Evolutionary conservation across 2,888 invertebrate species (phyloP).

Genomic region (Rotaria socialis): DNA sequence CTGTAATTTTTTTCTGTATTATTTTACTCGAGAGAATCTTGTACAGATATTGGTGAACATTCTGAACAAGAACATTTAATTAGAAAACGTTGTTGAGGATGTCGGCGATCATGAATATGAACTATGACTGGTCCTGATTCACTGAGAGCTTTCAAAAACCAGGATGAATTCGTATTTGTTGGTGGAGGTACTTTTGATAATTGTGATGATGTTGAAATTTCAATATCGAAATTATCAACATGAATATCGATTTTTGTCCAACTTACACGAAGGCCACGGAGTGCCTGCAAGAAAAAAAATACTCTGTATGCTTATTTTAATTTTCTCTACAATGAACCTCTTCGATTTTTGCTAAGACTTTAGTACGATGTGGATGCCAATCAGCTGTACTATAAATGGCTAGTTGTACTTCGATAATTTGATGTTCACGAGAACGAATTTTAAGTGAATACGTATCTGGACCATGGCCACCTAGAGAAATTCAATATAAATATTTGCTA

Average conservation of each 20-base stretch:
- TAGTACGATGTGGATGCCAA: not conserved
- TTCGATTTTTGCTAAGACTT: not conserved
- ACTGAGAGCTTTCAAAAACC: not conserved
- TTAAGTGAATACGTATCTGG: not conserved
- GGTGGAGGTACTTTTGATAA: not conserved
- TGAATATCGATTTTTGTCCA: not conserved
- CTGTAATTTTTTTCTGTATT: too few species aligned
- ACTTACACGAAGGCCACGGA: conserved; percentile 10
- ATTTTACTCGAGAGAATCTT: not conserved
- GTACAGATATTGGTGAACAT: not conserved
- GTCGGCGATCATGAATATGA: not conserved
- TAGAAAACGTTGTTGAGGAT: not conserved
- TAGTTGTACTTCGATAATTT: not conserved
- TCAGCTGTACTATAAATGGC: not conserved
- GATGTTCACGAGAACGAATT: conserved; percentile 26
- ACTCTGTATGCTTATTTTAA: not conserved
- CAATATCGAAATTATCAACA: not conserved
- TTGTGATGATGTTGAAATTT: not conserved
- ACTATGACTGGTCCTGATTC: not conserved
- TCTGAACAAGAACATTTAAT: not conserved
- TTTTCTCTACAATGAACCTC: not conserved
- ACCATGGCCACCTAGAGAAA: not conserved
- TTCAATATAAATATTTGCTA: not conserved
- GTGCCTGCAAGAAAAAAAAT: not conserved
- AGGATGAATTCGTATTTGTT: not conserved